A percentile compares a stretch with the other conserved stretches of the same genome.
These are phyloP conservation scores for Arctopsyche grandis DNA, from an alignment of 1,140 invertebrate genomes.

Conservation along the genomic window DNA sequence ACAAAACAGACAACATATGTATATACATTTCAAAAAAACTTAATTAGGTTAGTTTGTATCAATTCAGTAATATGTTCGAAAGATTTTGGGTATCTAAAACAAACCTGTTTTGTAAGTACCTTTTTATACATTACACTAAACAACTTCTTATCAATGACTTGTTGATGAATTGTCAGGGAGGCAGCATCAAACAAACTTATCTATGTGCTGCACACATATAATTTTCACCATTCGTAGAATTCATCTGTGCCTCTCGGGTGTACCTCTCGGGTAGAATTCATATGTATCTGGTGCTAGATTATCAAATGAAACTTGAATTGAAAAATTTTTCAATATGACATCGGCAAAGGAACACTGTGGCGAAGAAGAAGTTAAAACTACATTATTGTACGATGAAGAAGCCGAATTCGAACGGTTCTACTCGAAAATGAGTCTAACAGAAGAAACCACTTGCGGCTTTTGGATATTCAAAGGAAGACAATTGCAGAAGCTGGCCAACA, in stretches of 20 bases:
- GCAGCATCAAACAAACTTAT: conserved; percentile 60
- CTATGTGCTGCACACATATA: too few relatives aligned
- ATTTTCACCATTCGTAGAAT: neutral
- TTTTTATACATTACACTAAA: too few relatives aligned
- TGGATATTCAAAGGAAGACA: conserved; percentile 13
- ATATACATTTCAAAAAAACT: too few relatives aligned
- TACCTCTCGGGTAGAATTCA: neutral
- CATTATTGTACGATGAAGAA: neutral
- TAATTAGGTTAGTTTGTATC: too few relatives aligned
- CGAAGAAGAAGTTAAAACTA: conserved; percentile 3
- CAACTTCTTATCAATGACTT: too few relatives aligned
- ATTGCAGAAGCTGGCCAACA: conserved; percentile 71
- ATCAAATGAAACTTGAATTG: neutral
- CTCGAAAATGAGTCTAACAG: neutral
- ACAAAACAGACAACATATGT: too few relatives aligned
- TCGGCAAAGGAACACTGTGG: neutral
- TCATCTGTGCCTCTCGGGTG: neutral
- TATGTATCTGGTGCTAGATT: neutral
- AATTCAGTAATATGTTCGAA: too few relatives aligned
- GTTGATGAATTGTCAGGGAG: too few relatives aligned
- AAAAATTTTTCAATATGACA: neutral
- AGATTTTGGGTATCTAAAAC: too few relatives aligned
- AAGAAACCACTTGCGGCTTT: conserved; percentile 22
- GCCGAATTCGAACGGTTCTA: conserved; percentile 3
- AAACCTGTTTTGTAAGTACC: too few relatives aligned